Evolutionary conservation across 2,113 vertebrate species (phyloP).

Genomic region (Paralichthys olivaceus): DNA sequence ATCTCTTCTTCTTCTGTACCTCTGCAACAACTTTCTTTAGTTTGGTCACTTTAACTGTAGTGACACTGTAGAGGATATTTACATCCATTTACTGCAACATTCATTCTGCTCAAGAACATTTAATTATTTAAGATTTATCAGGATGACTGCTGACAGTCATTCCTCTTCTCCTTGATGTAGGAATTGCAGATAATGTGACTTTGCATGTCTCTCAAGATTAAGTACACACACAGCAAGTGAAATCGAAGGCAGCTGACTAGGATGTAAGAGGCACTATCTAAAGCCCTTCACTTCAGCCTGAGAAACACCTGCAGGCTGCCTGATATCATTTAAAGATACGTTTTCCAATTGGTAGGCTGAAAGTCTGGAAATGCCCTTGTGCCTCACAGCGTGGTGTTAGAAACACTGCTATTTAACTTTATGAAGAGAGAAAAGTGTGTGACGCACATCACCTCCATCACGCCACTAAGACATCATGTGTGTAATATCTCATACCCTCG

Average conservation of each 20-base stretch:
- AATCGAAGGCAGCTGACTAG: conserved; percentile 24
- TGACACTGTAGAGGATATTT: neutral
- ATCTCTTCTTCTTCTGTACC: neutral
- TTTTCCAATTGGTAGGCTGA: neutral
- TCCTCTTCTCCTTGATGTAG: neutral
- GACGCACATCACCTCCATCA: conserved; percentile 11
- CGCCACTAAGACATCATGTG: neutral
- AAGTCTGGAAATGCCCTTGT: conserved; percentile 11
- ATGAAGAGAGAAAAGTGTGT: neutral
- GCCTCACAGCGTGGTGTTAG: neutral
- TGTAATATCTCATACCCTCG: conserved; percentile 40
- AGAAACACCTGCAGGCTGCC: conserved; percentile 20
- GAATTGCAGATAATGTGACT: conserved; percentile 29
- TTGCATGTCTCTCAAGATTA: conserved; percentile 28
- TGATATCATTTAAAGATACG: conserved; percentile 19
- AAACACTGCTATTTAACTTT: neutral
- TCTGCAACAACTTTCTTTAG: neutral
- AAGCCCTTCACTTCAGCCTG: conserved; percentile 48
- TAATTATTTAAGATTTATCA: conserved; percentile 10
- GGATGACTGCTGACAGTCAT: conserved; percentile 8
- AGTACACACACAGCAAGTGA: conserved; percentile 22
- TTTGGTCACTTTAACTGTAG: conserved; percentile 7
- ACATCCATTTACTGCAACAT: conserved; percentile 16
- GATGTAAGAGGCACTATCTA: conserved; percentile 29
- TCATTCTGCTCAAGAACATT: neutral